Evolutionary conservation across 2,888 invertebrate species (phyloP).

Genomic region (Drosophila rubida): DNA sequence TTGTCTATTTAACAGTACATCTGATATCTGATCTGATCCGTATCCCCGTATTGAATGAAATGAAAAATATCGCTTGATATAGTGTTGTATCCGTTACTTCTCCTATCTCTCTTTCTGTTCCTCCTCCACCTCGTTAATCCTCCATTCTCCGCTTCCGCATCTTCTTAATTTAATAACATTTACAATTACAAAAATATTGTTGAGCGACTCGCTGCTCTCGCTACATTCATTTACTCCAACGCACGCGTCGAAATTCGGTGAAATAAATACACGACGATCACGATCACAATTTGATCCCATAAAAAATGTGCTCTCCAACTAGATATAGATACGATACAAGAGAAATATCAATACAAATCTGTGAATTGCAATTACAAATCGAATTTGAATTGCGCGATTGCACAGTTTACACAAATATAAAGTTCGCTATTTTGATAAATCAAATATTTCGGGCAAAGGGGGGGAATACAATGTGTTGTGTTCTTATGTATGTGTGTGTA

Average conservation of each 20-base stretch:
- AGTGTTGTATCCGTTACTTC: slow-evolving; percentile 8
- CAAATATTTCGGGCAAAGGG: slow-evolving; percentile 2
- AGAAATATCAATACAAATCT: not conserved
- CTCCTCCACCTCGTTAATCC: not conserved
- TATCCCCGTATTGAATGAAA: slow-evolving; percentile 38
- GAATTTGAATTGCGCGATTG: not conserved
- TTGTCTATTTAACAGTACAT: slow-evolving; percentile 32
- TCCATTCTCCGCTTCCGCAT: not conserved
- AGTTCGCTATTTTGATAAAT: slow-evolving; percentile 1
- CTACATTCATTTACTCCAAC: slow-evolving; percentile 11
- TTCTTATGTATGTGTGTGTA: slow-evolving; percentile 15
- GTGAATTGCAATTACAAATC: not conserved
- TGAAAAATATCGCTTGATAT: slow-evolving; percentile 29
- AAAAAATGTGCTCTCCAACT: not conserved
- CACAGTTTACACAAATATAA: slow-evolving; percentile 16
- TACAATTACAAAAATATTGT: slow-evolving; percentile 49
- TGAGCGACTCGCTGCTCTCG: slow-evolving; percentile 12
- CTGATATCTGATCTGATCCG: slow-evolving; percentile 24
- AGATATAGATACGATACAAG: not conserved
- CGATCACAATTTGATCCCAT: not conserved
- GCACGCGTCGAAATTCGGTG: slow-evolving; percentile 20
- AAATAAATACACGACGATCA: slow-evolving; percentile 2
- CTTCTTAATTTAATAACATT: slow-evolving; percentile 34
- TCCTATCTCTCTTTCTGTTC: not conserved
- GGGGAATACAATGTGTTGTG: slow-evolving; percentile 6